Evolutionary conservation across 2,888 invertebrate genomes (phyloP), one percentile per base, ranked within the genome.

Genomic region (Zygothrica quintamaculata): DNA sequence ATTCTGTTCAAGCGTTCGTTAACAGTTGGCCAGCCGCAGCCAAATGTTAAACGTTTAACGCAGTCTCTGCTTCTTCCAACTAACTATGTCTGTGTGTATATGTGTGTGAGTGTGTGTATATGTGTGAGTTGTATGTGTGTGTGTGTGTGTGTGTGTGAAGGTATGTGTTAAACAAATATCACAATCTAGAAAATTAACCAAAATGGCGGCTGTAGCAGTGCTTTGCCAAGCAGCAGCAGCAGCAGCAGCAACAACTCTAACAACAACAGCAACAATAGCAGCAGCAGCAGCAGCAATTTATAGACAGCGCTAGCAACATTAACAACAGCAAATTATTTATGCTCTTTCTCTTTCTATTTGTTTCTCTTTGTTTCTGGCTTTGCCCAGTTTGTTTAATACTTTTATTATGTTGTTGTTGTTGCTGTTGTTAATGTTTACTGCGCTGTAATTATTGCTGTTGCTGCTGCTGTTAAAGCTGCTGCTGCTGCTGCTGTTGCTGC

Each of bases 111-210:
- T 34, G 13, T 56, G 11, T 7, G 29, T 6, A 9, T 34, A 12
- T 5, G 12, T 34, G 34, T 4, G 34, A 1, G 34, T 34, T 48
- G 12, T 64, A 9, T 66, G 29, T 46, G 33, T 52, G 31, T 65
- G 15, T 53, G n/a, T 55, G 39, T 74, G 44, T 65, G 53, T 58
- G 31, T 62, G 44, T 67, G 76, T 61, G 69, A 52, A 51, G 52
- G 53, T 59, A 50, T 68, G 77, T 85, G 82, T 84, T 82, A 79
- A 82, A 88, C 82, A 82, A 82, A 88, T 82, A 82, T 82, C 82
- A 82, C 82, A 82, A 82, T 82, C 74, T 74, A 87, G 87, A 87
- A 82, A n/a, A 87, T 82, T 84, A 82, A 82, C 87, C n/a, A 88
- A 80, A 80, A 86, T 77, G 70, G 77, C 79, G 81, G 69, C 81